Percentiles rank a stretch among this genome's conserved stretches.
phyloP scores from a whole-genome alignment of 2,888 invertebrate genomes.

The Leucania comma region DNA sequence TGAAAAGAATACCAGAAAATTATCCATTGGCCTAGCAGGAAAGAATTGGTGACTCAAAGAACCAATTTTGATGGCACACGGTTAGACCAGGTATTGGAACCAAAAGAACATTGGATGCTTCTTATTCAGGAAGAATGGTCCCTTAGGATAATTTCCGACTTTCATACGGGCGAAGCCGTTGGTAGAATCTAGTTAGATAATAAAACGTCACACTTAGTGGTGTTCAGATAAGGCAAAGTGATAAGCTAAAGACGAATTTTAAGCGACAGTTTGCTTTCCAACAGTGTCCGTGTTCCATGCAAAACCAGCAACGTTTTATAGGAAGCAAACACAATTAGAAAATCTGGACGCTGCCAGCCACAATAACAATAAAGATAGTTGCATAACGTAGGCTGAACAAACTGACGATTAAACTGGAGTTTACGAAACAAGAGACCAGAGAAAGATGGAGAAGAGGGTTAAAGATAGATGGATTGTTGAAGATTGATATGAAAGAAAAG shows the following conservation, averaged over 20 bases:
- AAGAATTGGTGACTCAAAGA: conserved; percentile 25
- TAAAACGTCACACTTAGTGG: conserved; percentile 46
- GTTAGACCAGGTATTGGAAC: no score
- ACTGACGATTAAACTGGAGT: conserved; percentile 37
- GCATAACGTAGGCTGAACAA: conserved; percentile 45
- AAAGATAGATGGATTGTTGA: no score
- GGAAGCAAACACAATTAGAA: conserved; percentile 49
- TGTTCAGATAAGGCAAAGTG: conserved; percentile 52
- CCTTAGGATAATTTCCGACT: no score
- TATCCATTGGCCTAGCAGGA: neutral
- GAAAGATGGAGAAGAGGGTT: no score
- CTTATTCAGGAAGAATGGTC: no score
- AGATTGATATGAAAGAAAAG: no score
- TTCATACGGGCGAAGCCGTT: no score
- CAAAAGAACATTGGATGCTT: no score
- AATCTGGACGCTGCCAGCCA: conserved; percentile 49
- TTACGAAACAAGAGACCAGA: conserved; percentile 32
- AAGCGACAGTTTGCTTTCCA: conserved; percentile 33
- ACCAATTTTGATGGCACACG: conserved; percentile 39
- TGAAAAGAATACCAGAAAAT: neutral
- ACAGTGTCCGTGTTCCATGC: conserved; percentile 37
- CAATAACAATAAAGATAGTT: conserved; percentile 57
- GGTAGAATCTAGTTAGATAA: conserved; percentile 34
- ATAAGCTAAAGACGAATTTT: conserved; percentile 48
- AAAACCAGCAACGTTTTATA: conserved; percentile 41